Percentiles rank a stretch among this genome's conserved stretches.
Evolutionary conservation across 1,140 invertebrate species (phyloP).

Genomic region (Drosophila seguyi): DNA sequence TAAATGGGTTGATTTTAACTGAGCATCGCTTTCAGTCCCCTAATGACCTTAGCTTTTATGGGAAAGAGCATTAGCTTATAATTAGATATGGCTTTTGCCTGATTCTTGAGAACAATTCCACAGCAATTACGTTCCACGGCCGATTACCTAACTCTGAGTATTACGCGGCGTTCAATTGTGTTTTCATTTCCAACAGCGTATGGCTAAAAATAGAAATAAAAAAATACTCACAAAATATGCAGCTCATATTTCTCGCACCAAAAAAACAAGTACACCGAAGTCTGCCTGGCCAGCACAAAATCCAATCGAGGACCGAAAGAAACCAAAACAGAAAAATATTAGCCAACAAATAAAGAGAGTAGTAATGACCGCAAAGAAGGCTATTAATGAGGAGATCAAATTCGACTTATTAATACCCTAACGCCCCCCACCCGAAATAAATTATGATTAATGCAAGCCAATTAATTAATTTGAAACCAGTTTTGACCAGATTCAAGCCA

Average conservation of each 20-base stretch:
- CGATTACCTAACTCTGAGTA: conserved; percentile 53
- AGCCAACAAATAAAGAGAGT: conserved; percentile 44
- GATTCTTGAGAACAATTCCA: conserved; percentile 25
- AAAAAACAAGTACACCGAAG: conserved; percentile 34
- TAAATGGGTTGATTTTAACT: conserved; percentile 11
- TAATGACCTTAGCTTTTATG: conserved; percentile 17
- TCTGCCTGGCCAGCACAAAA: conserved; percentile 45
- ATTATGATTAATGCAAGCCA: conserved; percentile 4
- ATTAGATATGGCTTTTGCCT: conserved; percentile 15
- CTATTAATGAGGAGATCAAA: conserved; percentile 13
- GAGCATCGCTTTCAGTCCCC: neutral
- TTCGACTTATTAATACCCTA: conserved; percentile 34
- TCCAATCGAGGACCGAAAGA: conserved; percentile 27
- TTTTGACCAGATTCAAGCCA: neutral
- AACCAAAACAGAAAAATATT: conserved; percentile 54
- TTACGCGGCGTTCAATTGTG: conserved; percentile 51
- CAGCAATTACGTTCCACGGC: conserved; percentile 25
- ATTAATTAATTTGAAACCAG: conserved; percentile 4
- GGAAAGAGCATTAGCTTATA: conserved; percentile 4
- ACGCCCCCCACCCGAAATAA: neutral
- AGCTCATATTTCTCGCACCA: conserved; percentile 66
- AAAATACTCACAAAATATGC: conserved; percentile 45
- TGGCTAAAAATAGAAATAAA: conserved; percentile 45
- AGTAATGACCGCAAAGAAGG: conserved; percentile 44
- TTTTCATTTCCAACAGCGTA: conserved; percentile 51